Base-by-base conservation (phyloP, 2,113 vertebrate species). In the Gadus chalcogrammus region DNA sequence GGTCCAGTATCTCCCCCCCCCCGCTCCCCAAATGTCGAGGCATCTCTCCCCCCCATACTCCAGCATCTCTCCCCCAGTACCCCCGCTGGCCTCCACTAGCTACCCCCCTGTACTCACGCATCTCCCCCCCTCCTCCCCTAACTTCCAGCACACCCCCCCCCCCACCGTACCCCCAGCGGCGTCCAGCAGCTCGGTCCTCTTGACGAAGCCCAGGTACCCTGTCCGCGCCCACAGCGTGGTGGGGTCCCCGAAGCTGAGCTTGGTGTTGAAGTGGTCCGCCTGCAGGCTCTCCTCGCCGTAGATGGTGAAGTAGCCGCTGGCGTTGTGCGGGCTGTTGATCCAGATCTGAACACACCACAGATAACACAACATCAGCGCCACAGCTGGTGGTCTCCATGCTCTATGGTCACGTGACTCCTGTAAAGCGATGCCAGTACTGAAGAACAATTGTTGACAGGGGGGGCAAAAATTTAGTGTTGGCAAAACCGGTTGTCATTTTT, bases 261-360 rank as follows among this genome's bases (percentile, higher is more conserved):
- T 94, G n/a, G 96, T 97, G 87, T 99, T 98, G 87, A 99, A 99
- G 85, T 99, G 97, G 71, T 98, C 95, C 0, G 97, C 97, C 79
- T 98, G 97, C 0, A 98, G 94, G 68, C 92, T 95, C 82, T 99
- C 97, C 20, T 95, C 97, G 56, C 97, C 97, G 0, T 99, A 98
- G 89, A 99, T 98, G 35, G 96, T 98, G 64, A 98, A 98, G 79
- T 99, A 99, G 55, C 97, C 97, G 0, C 94, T 97, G 85, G 97
- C 96, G 0, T 91, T 97, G 79, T 99, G 97, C 0, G 95, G 95
- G 15, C 97, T 99, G 74, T 95, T 96, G 16, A 99, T 94, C 97
- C 97, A 99, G 31, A 99, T 91, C 97, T 99, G 82, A 35, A 0
- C 16, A 71, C 22, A 20, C 48, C 74, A 20, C 67, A 8, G 60